Evolutionary conservation across 2,113 vertebrate genomes (phyloP).

Genomic region (Alosa alosa): DNA sequence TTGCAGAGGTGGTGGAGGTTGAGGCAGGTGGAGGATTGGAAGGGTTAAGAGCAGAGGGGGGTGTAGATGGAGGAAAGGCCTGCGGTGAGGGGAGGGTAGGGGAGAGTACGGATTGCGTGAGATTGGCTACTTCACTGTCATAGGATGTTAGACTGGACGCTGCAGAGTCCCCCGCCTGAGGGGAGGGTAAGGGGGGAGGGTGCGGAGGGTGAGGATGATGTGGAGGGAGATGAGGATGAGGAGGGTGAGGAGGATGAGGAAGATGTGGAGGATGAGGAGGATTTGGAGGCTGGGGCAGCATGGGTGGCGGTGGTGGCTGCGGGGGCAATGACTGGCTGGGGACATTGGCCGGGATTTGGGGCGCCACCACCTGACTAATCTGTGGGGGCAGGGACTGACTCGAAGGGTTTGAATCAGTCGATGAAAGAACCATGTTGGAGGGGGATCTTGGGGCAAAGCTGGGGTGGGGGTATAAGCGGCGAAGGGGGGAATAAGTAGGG

Average conservation of each 20-base stretch:
- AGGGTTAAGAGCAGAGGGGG: constrained; percentile 41
- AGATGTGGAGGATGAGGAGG: background rate
- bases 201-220: constrained; percentile 24
- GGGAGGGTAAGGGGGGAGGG: constrained; percentile 53
- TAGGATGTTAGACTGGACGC: constrained; percentile 89
- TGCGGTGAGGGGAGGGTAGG: constrained; percentile 68
- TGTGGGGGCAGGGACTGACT: background rate
- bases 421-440: constrained; percentile 23
- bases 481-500: constrained; percentile 49
- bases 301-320: background rate
- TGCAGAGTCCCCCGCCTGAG: constrained; percentile 82
- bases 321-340: constrained; percentile 1
- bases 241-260: constrained; percentile 38
- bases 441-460: constrained; percentile 50
- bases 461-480: constrained; percentile 29
- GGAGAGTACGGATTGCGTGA: constrained; percentile 80
- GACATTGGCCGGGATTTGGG: background rate
- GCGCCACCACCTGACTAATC: background rate
- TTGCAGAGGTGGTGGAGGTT: constrained; percentile 34
- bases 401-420: background rate
- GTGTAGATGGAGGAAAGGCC: constrained; percentile 58
- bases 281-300: background rate
- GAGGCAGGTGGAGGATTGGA: constrained; percentile 35
- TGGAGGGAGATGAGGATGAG: constrained; percentile 16
- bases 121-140: constrained; percentile 88